Percentiles rank a stretch among this genome's conserved stretches.
Conservation (phyloP, 2,888 invertebrate species). For the Temnothorax unifasciatus region DNA sequence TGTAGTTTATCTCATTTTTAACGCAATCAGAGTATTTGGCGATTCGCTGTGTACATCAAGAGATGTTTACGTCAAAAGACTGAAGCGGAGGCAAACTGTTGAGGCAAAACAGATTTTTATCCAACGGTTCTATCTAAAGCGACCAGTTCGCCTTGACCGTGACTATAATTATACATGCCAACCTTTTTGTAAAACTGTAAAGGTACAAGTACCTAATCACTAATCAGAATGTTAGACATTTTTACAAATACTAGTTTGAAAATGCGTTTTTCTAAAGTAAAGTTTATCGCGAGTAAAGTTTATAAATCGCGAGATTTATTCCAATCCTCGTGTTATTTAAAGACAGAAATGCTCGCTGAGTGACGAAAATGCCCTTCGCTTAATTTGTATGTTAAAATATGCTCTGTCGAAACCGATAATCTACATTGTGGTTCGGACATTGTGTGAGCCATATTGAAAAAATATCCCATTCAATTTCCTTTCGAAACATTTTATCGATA, state of each 20-base stretch:
- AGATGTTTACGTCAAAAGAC: not conserved
- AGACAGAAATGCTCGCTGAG: not conserved
- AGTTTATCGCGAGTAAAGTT: not conserved
- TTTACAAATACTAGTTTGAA: not conserved
- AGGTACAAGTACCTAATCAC: not conserved
- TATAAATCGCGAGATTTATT: not conserved
- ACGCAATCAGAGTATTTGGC: not conserved
- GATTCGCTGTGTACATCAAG: not conserved
- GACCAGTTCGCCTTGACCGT: conserved; percentile 10
- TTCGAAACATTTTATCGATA: not conserved
- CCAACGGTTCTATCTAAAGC: not conserved
- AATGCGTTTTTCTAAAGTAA: not conserved
- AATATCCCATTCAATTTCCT: not conserved
- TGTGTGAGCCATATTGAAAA: not conserved
- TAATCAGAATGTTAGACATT: not conserved
- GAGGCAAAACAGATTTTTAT: conserved; percentile 16
- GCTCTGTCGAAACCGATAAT: conserved; percentile 16
- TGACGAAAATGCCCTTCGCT: not conserved
- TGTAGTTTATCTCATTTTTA: conserved; percentile 14
- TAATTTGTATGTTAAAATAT: conserved; percentile 33
- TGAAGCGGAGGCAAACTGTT: not conserved
- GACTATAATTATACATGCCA: not conserved
- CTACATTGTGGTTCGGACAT: not conserved
- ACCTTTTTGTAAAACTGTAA: not conserved
- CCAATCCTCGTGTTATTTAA: not conserved